Evolutionary conservation across 2,888 invertebrate genomes (phyloP).

Genomic region (Meandrusa payeni): DNA sequence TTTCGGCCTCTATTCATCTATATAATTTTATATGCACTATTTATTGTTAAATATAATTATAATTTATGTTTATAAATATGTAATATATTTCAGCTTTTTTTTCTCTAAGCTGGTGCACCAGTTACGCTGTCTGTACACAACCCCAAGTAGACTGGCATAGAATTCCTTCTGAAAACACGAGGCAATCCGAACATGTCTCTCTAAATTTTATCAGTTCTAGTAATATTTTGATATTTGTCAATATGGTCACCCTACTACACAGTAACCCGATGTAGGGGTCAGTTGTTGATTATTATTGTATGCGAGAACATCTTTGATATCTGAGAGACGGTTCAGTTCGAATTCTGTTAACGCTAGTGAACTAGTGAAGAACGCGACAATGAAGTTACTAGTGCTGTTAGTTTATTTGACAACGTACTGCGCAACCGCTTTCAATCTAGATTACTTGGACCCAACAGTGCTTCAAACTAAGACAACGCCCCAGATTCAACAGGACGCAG

Average conservation of each 20-base stretch:
- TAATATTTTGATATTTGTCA: too few species aligned
- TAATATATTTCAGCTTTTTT: conserved; percentile 89
- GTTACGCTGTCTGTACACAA: too few species aligned
- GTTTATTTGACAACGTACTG: conserved; percentile 23
- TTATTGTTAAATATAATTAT: too few species aligned
- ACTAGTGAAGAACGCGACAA: neutral
- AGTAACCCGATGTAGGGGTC: conserved; percentile 22
- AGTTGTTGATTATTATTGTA: conserved; percentile 15
- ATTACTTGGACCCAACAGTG: conserved; percentile 59
- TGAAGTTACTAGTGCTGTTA: conserved; percentile 7
- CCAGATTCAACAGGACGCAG: conserved; percentile 46
- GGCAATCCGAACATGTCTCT: too few species aligned
- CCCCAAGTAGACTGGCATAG: too few species aligned
- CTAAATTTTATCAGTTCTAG: too few species aligned
- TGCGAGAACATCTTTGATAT: conserved; percentile 12
- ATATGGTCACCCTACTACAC: conserved; percentile 14
- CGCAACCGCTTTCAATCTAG: conserved; percentile 43
- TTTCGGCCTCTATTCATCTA: too few species aligned
- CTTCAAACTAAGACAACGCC: conserved; percentile 53
- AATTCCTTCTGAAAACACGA: too few species aligned
- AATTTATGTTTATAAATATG: too few species aligned
- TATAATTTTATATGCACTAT: too few species aligned
- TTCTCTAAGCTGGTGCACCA: conserved; percentile 94
- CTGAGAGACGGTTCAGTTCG: conserved; percentile 7
- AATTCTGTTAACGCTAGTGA: neutral